A percentile compares a stretch with the other conserved stretches of the same genome.
Conservation (phyloP, 2,113 vertebrate species). For the Tragelaphus buxtoni region DNA sequence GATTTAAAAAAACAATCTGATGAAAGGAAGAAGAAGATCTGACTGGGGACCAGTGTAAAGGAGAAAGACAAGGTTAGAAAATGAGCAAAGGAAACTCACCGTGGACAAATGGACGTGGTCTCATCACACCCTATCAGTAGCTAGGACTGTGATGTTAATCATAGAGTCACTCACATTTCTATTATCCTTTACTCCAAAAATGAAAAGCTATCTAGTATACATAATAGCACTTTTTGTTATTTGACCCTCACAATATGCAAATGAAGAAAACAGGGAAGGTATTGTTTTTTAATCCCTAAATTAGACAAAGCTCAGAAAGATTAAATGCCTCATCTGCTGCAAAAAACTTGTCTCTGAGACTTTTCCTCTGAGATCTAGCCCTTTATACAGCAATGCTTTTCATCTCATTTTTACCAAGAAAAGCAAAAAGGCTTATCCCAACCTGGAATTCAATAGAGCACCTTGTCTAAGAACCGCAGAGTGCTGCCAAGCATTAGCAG, state of each 20-base stretch:
- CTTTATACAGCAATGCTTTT: background rate
- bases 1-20: background rate
- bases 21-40: background rate
- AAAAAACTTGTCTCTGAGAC: background rate
- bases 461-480: background rate
- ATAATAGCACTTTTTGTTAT: background rate
- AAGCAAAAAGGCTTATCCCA: background rate
- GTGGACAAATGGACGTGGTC: background rate
- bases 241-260: background rate
- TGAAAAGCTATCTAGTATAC: background rate
- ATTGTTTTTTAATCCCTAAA: background rate
- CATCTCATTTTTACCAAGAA: background rate
- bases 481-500: slow-evolving; percentile 5
- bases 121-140: no score
- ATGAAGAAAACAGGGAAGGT: background rate
- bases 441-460: background rate
- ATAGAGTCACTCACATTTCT: background rate
- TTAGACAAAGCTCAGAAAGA: background rate
- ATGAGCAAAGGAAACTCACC: background rate
- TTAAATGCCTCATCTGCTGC: background rate
- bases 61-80: background rate
- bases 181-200: background rate
- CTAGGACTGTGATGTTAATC: background rate
- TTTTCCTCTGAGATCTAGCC: background rate
- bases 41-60: background rate